These are phyloP conservation scores for Empidonax alnorum DNA, from an alignment of 2,113 vertebrate species.

Conservation along the genomic window DNA sequence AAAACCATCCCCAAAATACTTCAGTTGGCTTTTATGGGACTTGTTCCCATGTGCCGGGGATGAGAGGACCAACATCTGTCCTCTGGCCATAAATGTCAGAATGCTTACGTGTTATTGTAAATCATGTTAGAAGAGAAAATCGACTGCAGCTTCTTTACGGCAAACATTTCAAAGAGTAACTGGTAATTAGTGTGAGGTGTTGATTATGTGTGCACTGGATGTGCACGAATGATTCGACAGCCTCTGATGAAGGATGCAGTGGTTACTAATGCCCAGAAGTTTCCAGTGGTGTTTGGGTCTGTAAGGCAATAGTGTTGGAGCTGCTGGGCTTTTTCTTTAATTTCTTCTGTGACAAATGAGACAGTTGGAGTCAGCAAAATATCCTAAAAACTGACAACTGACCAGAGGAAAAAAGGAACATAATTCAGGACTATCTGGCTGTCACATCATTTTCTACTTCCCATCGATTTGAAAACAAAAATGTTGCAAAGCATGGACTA, in stretches of 20 bases:
- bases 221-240: background rate
- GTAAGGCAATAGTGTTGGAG: background rate
- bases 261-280: background rate
- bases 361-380: background rate
- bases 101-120: background rate
- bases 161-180: background rate
- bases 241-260: background rate
- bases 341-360: background rate
- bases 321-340: background rate
- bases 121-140: background rate
- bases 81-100: background rate
- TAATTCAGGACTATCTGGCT: background rate
- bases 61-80: background rate
- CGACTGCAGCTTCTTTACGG: background rate
- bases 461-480: background rate
- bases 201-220: background rate
- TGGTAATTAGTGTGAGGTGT: background rate
- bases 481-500: accelerated
- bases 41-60: background rate
- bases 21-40: background rate
- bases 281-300: background rate
- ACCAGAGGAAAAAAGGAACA: background rate
- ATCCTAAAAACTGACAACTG: background rate
- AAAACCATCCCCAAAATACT: background rate
- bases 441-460: accelerated